phyloP scores from a whole-genome alignment of 2,888 invertebrate species.

The Congeria kusceri region DNA sequence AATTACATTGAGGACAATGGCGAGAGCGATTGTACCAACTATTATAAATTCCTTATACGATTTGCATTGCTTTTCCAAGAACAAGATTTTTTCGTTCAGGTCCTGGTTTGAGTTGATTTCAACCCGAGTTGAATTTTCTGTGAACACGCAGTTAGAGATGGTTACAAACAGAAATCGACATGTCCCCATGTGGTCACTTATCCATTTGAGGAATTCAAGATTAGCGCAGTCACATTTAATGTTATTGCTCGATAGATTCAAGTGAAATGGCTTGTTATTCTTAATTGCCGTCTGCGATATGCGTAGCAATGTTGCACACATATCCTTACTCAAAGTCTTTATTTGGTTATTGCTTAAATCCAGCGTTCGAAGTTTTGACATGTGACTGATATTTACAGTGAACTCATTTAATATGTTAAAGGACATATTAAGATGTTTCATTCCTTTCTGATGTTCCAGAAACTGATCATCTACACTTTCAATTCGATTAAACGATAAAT shows the following conservation, averaged over 20 bases:
- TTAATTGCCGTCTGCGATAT: conserved; percentile 4
- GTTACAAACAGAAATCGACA: conserved; percentile 1
- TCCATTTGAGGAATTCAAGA: conserved; percentile 38
- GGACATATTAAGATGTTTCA: conserved; percentile 6
- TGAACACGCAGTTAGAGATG: conserved; percentile 17
- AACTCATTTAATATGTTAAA: conserved; percentile 25
- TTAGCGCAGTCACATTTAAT: conserved; percentile 30
- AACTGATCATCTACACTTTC: conserved; percentile 14
- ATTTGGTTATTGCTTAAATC: conserved; percentile 27
- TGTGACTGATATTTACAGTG: conserved; percentile 27
- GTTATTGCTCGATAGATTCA: conserved; percentile 22
- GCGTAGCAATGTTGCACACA: conserved; percentile 2
- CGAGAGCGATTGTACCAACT: conserved; percentile 1
- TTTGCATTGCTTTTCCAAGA: conserved; percentile 24
- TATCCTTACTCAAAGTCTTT: not conserved
- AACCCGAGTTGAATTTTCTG: conserved; percentile 15
- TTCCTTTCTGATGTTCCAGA: conserved; percentile 13
- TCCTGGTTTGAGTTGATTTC: not conserved
- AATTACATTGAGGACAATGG: conserved; percentile 19
- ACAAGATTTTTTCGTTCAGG: conserved; percentile 2
- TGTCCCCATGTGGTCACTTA: not conserved
- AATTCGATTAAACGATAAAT: conserved; percentile 29
- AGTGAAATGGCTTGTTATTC: not conserved
- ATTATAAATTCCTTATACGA: conserved; percentile 24
- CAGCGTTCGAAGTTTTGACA: conserved; percentile 16